Percentiles rank a stretch among this genome's conserved stretches.
Conservation (phyloP, 2,797 vertebrate species). For the Erpetoichthys calabaricus region DNA sequence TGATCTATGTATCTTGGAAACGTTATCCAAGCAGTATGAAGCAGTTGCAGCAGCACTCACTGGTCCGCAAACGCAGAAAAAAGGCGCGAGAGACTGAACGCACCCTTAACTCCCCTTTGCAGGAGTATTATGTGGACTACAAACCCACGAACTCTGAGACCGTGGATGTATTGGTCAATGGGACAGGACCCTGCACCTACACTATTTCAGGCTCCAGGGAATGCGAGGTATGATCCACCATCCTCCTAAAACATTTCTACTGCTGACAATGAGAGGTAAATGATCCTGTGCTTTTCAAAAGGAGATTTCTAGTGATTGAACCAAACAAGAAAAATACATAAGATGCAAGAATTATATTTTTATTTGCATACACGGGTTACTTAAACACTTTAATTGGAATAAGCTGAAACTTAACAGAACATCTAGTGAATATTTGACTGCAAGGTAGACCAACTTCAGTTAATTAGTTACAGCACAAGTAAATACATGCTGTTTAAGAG, state of each 20-base stretch:
- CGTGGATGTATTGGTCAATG: conserved; percentile 81
- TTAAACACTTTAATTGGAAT: too few species aligned
- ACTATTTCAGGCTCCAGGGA: conserved; percentile 93
- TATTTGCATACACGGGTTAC: too few species aligned
- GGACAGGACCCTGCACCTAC: conserved; percentile 89
- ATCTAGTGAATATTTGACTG: too few species aligned
- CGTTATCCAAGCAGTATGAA: conserved; percentile 88
- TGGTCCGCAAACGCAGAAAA: conserved; percentile 85
- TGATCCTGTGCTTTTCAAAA: conserved; percentile 30
- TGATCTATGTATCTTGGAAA: conserved; percentile 92
- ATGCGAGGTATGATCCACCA: conserved; percentile 83
- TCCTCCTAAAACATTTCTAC: conserved; percentile 64
- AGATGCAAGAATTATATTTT: too few species aligned
- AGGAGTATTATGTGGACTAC: conserved; percentile 97
- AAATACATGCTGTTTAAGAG: too few species aligned
- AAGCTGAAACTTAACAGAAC: too few species aligned
- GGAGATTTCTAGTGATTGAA: too few species aligned
- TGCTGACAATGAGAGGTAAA: conserved; percentile 69
- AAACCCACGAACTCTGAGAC: conserved; percentile 90
- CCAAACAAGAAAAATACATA: too few species aligned
- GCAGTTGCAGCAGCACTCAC: conserved; percentile 80
- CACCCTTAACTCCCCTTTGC: conserved; percentile 83
- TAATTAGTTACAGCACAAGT: too few species aligned
- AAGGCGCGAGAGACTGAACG: conserved; percentile 76
- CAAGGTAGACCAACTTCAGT: too few species aligned